Percentiles rank a stretch among this genome's conserved stretches.
Conservation (phyloP, 2,888 invertebrate species). For the Drosophila birchii region DNA sequence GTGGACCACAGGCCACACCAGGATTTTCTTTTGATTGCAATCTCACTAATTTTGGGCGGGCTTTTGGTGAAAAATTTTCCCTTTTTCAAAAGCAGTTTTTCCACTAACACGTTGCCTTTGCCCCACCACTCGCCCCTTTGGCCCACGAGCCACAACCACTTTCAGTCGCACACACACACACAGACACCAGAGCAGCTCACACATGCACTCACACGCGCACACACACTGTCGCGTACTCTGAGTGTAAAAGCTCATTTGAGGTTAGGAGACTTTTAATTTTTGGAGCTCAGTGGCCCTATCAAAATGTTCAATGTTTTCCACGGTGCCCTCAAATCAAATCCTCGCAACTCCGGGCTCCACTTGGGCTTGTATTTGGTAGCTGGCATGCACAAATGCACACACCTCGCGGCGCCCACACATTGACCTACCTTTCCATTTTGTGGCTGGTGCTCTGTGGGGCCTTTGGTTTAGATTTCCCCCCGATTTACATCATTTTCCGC, state of each 20-base stretch:
- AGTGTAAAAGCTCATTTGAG: constrained; percentile 75
- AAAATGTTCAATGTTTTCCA: constrained; percentile 72
- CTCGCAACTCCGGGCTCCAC: constrained; percentile 33
- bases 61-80: constrained; percentile 37
- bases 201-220: constrained; percentile 36
- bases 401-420: constrained; percentile 70
- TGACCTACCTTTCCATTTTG: constrained; percentile 84
- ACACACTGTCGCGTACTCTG: constrained; percentile 16
- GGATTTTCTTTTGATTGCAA: constrained; percentile 2
- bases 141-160: constrained; percentile 71
- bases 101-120: constrained; percentile 65
- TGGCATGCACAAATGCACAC: constrained; percentile 52
- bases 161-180: constrained; percentile 62
- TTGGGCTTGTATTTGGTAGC: constrained; percentile 24
- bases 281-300: constrained; percentile 35
- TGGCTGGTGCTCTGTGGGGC: constrained; percentile 69
- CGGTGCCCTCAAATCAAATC: constrained; percentile 51
- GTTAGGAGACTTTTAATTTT: constrained; percentile 67
- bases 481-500: constrained; percentile 69
- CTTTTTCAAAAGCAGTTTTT: constrained; percentile 76
- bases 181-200: constrained; percentile 52
- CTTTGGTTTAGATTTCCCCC: constrained; percentile 65
- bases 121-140: constrained; percentile 35
- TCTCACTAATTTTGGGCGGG: constrained; percentile 47
- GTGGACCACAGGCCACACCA: background rate